phyloP scores from a whole-genome alignment of 1,140 invertebrate species.

The Drosophila grimshawi region DNA sequence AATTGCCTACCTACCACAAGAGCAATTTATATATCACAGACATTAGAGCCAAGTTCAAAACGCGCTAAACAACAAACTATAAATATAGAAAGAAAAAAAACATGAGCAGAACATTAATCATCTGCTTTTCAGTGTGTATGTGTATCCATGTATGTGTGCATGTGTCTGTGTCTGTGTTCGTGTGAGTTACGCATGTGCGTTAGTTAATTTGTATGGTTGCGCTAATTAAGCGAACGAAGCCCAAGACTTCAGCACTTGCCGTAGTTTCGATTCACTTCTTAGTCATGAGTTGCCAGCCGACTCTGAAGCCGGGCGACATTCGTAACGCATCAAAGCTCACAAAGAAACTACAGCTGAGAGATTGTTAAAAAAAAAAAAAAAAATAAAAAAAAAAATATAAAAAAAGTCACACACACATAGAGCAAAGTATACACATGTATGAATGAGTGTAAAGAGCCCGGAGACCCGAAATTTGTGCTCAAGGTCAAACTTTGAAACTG shows the following conservation, averaged over 20 bases:
- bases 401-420: not conserved
- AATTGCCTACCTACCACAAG: constrained; percentile 36
- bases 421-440: constrained; percentile 16
- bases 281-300: constrained; percentile 42
- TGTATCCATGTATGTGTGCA: constrained; percentile 13
- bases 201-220: constrained; percentile 76
- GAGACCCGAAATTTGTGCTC: constrained; percentile 73
- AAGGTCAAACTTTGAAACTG: constrained; percentile 82
- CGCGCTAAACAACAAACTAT: constrained; percentile 16
- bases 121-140: not conserved
- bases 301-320: constrained; percentile 37
- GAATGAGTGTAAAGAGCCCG: constrained; percentile 3
- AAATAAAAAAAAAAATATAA: not conserved
- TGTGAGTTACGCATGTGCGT: constrained; percentile 74
- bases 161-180: constrained; percentile 2
- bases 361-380: constrained; percentile 17
- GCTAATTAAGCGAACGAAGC: constrained; percentile 62
- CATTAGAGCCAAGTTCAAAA: constrained; percentile 46
- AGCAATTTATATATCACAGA: constrained; percentile 31
- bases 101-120: constrained; percentile 65
- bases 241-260: constrained; percentile 48
- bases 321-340: constrained; percentile 51
- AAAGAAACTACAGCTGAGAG: constrained; percentile 48
- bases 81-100: constrained; percentile 40
- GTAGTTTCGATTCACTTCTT: constrained; percentile 17